Percentiles rank a stretch among this genome's conserved stretches.
These are phyloP conservation scores for Mirounga angustirostris DNA, from an alignment of 2,113 vertebrate species.

Conservation along the genomic window DNA sequence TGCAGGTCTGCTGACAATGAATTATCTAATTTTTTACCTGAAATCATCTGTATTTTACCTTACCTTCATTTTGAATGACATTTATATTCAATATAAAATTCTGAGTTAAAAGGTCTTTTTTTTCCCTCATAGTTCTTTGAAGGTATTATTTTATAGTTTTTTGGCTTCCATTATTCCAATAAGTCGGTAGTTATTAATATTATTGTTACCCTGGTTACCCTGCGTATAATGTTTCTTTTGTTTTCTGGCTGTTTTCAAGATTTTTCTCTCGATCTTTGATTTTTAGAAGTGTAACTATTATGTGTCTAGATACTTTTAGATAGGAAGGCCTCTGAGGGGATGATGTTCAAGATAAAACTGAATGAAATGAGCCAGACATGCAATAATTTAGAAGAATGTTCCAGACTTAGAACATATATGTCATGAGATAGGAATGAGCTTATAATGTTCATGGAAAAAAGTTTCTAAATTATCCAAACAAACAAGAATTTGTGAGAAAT, in stretches of 20 bases:
- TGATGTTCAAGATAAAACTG: not conserved
- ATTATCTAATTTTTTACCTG: not conserved
- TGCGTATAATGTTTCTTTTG: not conserved
- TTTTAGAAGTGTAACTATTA: not conserved
- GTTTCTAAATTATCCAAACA: slow-evolving; percentile 21
- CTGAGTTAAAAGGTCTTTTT: not conserved
- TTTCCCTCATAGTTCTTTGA: not conserved
- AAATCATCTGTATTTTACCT: not conserved
- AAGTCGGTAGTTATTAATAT: not conserved
- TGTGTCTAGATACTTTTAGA: not conserved
- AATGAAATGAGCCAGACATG: not conserved
- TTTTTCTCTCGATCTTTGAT: not conserved
- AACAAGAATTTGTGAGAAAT: not conserved
- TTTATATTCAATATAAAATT: not conserved
- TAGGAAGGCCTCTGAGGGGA: not conserved
- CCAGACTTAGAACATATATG: not conserved
- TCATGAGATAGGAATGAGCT: not conserved
- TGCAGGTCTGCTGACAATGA: not conserved
- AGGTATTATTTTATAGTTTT: not conserved
- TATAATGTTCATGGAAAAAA: not conserved
- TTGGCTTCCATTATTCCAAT: not conserved
- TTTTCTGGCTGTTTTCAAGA: not conserved
- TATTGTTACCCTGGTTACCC: not conserved
- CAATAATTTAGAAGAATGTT: not conserved
- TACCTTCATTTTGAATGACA: not conserved